Evolutionary conservation across 2,888 invertebrate species (phyloP).

Genomic region (Acleris emargana): DNA sequence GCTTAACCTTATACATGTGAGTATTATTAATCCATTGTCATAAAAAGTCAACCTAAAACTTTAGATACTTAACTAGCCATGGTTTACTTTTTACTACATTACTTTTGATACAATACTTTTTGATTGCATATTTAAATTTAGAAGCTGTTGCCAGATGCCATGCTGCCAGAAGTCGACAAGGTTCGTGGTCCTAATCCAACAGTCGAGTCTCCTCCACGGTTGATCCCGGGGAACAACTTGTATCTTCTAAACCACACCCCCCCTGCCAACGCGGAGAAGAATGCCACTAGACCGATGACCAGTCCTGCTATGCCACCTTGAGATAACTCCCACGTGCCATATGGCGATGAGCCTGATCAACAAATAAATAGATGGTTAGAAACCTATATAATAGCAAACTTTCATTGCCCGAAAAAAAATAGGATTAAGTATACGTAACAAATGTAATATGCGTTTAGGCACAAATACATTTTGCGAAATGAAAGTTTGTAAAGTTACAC

Average conservation of each 20-base stretch:
- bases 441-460: no score
- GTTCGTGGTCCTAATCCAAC: neutral
- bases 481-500: no score
- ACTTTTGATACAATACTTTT: no score
- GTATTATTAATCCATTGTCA: no score
- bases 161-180: slow-evolving; percentile 2
- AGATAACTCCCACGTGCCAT: slow-evolving; percentile 33
- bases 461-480: no score
- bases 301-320: slow-evolving; percentile 63
- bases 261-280: slow-evolving; percentile 51
- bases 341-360: slow-evolving; percentile 39
- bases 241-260: slow-evolving; percentile 49
- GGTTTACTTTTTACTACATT: no score
- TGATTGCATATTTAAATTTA: slow-evolving; percentile 5
- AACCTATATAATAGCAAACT: no score
- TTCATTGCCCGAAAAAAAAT: no score
- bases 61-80: no score
- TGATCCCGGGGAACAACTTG: slow-evolving; percentile 5
- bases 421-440: no score
- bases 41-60: no score
- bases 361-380: slow-evolving; percentile 4
- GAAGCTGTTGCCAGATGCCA: neutral
- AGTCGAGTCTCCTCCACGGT: neutral
- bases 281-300: slow-evolving; percentile 48
- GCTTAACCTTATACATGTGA: no score